phyloP scores from a whole-genome alignment of 2,113 vertebrate species.

The Gallinago undulata region DNA sequence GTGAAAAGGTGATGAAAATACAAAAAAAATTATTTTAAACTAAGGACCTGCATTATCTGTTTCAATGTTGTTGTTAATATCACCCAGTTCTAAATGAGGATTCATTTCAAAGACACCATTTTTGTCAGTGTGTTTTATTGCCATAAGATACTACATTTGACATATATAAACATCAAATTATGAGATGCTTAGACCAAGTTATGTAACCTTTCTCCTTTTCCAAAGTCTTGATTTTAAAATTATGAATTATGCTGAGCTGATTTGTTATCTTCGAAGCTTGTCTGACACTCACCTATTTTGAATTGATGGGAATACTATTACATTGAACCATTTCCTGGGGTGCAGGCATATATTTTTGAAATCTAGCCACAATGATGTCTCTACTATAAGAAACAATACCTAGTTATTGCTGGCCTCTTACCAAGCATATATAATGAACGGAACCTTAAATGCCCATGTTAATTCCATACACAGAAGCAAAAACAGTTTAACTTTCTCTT shows the following conservation, averaged over 20 bases:
- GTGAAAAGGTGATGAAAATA: neutral
- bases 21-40: neutral
- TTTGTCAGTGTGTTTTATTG: constrained; percentile 32
- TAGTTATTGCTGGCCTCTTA: constrained; percentile 40
- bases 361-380: constrained; percentile 45
- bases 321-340: constrained; percentile 45
- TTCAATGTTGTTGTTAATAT: neutral
- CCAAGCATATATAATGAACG: neutral
- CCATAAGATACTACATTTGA: neutral
- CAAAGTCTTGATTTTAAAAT: constrained; percentile 46
- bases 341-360: constrained; percentile 55
- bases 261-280: constrained; percentile 49
- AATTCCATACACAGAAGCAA: constrained; percentile 1
- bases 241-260: constrained; percentile 44
- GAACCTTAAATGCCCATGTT: neutral
- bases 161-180: constrained; percentile 33
- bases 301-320: constrained; percentile 52
- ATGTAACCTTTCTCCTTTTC: constrained; percentile 22
- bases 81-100: neutral
- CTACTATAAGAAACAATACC: constrained; percentile 43
- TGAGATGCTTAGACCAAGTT: constrained; percentile 7
- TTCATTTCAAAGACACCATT: neutral
- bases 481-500: constrained; percentile 37
- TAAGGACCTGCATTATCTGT: neutral
- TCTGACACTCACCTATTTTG: constrained; percentile 60